Evolutionary conservation across 2,113 vertebrate species (phyloP).

Genomic region (Antechinus stuartii): DNA sequence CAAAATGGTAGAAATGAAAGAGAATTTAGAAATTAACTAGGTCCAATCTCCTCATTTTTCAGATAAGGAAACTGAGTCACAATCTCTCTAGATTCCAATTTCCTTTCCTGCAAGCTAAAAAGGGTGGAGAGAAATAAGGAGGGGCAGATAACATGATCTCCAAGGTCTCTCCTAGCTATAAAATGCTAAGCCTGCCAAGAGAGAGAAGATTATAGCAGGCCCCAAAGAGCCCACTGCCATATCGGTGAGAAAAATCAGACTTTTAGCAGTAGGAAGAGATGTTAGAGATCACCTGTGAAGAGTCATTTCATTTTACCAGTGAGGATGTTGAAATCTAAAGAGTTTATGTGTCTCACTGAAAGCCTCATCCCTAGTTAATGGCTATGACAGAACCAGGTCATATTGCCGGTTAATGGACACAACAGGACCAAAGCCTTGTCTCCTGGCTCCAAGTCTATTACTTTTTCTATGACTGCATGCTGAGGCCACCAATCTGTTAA

Average conservation of each 20-base stretch:
- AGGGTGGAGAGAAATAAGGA: too few relatives aligned
- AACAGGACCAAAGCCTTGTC: background rate
- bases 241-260: background rate
- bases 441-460: background rate
- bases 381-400: background rate
- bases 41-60: background rate
- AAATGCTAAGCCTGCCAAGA: background rate
- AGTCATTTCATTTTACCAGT: constrained; percentile 1
- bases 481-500: background rate
- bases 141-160: background rate
- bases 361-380: background rate
- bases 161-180: background rate
- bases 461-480: background rate
- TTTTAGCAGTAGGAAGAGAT: background rate
- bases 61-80: background rate
- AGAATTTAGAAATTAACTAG: background rate
- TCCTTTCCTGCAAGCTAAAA: background rate
- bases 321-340: background rate
- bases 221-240: background rate
- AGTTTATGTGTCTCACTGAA: background rate
- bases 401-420: background rate
- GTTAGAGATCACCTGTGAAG: background rate
- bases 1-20: background rate
- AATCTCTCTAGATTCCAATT: background rate
- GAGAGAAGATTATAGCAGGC: background rate